Conservation (phyloP, 1,140 invertebrate species). For the Drosophila leontia region DNA sequence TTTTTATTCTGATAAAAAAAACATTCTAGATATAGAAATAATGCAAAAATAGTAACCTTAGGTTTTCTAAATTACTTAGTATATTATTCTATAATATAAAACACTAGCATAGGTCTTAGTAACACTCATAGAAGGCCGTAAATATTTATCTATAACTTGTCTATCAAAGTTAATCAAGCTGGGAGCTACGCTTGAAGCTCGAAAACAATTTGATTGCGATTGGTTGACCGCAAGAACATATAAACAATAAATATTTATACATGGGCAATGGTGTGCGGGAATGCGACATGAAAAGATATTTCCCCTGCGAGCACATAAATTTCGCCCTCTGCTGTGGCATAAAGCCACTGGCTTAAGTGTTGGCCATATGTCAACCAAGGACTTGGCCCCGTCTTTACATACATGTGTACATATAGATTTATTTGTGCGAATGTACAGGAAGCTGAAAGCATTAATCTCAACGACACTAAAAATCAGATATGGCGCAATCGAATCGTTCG, state of each 20-base stretch:
- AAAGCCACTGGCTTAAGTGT: constrained; percentile 71
- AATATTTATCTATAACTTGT: constrained; percentile 31
- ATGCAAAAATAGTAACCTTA: not conserved
- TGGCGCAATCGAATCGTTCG: constrained; percentile 39
- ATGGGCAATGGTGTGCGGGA: constrained; percentile 21
- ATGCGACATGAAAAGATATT: constrained; percentile 32
- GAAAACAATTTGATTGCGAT: constrained; percentile 64
- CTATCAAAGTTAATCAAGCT: constrained; percentile 52
- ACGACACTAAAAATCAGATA: constrained; percentile 82
- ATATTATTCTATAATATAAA: not conserved
- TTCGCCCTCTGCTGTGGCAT: constrained; percentile 44
- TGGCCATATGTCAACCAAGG: constrained; percentile 67
- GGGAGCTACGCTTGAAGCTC: constrained; percentile 2
- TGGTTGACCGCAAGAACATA: constrained; percentile 51
- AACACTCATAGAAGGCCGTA: constrained; percentile 8
- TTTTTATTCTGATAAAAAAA: not conserved
- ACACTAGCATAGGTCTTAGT: not conserved
- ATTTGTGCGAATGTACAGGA: constrained; percentile 16
- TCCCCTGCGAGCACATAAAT: constrained; percentile 53
- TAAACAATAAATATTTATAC: constrained; percentile 57
- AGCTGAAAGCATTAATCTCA: constrained; percentile 70
- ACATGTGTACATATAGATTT: constrained; percentile 24
- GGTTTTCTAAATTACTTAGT: not conserved
- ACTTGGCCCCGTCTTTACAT: constrained; percentile 14
- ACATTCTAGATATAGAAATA: not conserved